Conservation (phyloP, 2,113 vertebrate species). For the Otis tarda region DNA sequence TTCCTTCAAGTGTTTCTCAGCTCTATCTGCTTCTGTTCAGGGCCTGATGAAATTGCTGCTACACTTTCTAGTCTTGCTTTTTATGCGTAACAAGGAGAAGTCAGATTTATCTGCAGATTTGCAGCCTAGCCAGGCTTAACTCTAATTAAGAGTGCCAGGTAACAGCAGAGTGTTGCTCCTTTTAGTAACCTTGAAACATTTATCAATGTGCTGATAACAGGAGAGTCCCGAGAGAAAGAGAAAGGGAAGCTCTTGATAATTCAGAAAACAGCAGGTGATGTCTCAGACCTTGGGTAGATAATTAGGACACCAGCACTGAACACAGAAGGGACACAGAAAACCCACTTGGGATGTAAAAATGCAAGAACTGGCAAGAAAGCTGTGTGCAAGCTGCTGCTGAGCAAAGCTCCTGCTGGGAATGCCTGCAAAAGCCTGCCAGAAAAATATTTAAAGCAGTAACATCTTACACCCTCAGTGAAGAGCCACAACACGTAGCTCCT, state of each 20-base stretch:
- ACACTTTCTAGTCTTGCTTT: neutral
- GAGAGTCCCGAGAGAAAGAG: neutral
- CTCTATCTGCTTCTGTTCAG: neutral
- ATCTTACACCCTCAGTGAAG: neutral
- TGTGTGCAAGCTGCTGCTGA: neutral
- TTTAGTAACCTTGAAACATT: conserved; percentile 12
- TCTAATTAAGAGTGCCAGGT: neutral
- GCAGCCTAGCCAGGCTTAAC: neutral
- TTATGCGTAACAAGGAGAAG: neutral
- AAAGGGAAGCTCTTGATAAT: neutral
- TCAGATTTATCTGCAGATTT: neutral
- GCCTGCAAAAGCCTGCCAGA: neutral
- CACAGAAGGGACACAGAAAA: neutral
- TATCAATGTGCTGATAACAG: neutral
- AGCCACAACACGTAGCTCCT: fast-evolving
- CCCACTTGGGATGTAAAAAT: neutral
- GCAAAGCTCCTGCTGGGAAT: neutral
- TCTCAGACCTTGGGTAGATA: neutral
- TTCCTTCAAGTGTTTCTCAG: neutral
- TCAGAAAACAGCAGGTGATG: conserved; percentile 24
- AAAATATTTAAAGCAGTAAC: neutral
- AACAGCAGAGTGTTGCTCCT: neutral
- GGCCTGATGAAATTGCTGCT: neutral
- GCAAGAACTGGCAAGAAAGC: neutral
- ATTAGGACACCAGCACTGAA: neutral